Evolutionary conservation across 2,888 invertebrate species (phyloP).

Genomic region (Cheiracanthium punctorium): DNA sequence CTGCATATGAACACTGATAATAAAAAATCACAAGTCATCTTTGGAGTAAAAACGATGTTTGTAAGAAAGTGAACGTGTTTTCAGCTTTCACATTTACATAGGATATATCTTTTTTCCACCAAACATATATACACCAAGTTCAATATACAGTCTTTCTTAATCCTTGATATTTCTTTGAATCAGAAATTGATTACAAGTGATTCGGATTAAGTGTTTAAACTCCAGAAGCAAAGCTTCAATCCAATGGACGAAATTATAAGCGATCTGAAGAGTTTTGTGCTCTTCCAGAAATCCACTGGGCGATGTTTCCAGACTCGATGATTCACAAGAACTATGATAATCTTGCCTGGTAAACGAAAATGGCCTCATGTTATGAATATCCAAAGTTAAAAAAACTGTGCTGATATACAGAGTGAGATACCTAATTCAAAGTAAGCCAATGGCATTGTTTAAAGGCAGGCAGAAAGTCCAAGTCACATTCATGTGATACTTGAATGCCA

Average conservation of each 20-base stretch:
- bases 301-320: neutral
- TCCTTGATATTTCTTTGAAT: neutral
- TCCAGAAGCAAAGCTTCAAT: neutral
- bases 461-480: neutral
- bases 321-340: no score
- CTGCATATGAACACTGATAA: neutral
- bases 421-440: neutral
- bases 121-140: neutral
- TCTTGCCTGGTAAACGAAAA: no score
- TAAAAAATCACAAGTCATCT: neutral
- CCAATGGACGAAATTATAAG: neutral
- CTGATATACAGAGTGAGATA: no score
- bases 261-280: neutral
- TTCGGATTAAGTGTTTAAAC: neutral
- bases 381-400: no score
- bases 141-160: neutral
- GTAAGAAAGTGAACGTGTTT: neutral
- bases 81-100: neutral
- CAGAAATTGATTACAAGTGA: neutral
- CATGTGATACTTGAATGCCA: no score
- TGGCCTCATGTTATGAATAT: no score
- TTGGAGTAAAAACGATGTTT: constrained; percentile 1
- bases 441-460: neutral
- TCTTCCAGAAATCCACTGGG: neutral
- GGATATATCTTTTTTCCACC: neutral